Conservation (phyloP, 1,140 invertebrate species). For the Temnothorax longispinosus region DNA sequence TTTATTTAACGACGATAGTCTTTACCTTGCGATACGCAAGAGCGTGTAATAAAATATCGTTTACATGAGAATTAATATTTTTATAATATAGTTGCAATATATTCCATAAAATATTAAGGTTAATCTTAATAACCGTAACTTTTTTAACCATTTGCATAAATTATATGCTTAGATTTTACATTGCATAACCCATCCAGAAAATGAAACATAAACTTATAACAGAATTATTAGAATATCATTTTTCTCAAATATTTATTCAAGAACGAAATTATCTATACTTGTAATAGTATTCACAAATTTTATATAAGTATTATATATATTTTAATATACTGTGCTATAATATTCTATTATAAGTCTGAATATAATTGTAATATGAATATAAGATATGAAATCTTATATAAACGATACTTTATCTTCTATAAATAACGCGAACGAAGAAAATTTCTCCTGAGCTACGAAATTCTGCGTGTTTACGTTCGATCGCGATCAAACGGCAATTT, state of each 20-base stretch:
- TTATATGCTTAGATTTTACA: neutral
- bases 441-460: neutral
- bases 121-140: neutral
- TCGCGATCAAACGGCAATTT: slow-evolving; percentile 47
- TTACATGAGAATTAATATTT: neutral
- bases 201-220: neutral
- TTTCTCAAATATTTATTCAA: neutral
- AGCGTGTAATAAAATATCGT: neutral
- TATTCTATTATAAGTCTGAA: neutral
- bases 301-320: neutral
- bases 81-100: neutral
- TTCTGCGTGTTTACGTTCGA: slow-evolving; percentile 1
- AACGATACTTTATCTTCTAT: neutral
- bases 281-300: neutral
- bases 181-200: neutral
- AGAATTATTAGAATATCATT: neutral
- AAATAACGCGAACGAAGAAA: neutral
- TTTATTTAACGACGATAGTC: slow-evolving; percentile 54
- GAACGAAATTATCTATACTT: neutral
- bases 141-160: neutral
- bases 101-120: neutral
- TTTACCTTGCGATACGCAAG: neutral
- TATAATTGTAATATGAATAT: neutral
- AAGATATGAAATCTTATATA: neutral
- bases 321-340: neutral